Conservation (phyloP, 2,113 vertebrate genomes). For the Calyptommatus sinebrachiatus region DNA sequence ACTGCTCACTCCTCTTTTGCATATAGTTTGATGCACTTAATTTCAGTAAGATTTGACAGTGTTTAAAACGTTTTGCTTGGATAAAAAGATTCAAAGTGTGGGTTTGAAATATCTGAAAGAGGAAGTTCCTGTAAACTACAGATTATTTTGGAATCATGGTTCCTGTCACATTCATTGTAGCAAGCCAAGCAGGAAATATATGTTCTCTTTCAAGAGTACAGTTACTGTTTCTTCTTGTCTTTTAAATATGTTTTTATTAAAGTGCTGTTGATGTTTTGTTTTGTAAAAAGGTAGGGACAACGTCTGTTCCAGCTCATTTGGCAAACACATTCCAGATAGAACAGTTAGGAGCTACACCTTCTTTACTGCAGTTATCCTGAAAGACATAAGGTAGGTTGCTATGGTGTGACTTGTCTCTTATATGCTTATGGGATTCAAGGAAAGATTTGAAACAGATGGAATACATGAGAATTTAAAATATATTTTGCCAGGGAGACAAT, state of each 20-base stretch:
- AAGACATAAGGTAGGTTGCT: not conserved
- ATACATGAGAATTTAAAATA: not conserved
- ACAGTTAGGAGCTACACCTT: not conserved
- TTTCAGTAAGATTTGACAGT: not conserved
- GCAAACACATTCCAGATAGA: not conserved
- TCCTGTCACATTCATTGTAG: not conserved
- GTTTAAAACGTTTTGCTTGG: not conserved
- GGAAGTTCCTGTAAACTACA: not conserved
- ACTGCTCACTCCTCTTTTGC: no score
- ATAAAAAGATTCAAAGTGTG: not conserved
- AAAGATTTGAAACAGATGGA: not conserved
- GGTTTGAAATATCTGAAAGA: not conserved
- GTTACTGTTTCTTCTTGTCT: not conserved
- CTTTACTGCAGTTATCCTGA: not conserved
- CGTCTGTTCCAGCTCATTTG: not conserved
- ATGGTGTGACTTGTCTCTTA: not conserved
- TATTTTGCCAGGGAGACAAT: not conserved
- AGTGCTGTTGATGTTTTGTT: not conserved
- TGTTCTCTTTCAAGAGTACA: not conserved
- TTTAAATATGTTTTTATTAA: not conserved
- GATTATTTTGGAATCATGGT: not conserved
- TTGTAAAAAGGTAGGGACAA: not conserved
- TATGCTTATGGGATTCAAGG: not conserved
- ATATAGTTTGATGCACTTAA: no score
- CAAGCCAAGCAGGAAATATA: not conserved